These are phyloP conservation scores for Rhadina sibilatrix DNA, from an alignment of 2,113 vertebrate species.

Conservation along the genomic window DNA sequence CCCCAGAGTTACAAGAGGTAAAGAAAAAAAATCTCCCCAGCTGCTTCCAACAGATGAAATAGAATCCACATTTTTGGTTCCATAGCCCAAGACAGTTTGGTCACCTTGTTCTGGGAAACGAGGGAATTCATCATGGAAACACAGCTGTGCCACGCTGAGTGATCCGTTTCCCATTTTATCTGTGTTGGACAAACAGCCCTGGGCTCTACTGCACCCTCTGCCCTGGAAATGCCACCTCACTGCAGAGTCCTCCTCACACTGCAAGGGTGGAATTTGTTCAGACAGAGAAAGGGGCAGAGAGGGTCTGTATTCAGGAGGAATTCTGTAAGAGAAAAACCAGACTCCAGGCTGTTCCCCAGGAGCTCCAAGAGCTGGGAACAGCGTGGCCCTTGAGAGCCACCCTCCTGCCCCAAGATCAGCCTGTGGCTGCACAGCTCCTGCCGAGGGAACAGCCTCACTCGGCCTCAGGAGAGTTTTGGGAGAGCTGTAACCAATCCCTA, in stretches of 20 bases:
- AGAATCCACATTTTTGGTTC: too few relatives aligned
- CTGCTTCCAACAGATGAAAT: too few relatives aligned
- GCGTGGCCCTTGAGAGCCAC: rapidly evolving
- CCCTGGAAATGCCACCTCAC: neutral
- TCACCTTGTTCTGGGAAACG: neutral
- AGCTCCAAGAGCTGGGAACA: neutral
- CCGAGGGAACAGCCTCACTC: neutral
- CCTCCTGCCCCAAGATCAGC: neutral
- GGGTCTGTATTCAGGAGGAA: neutral
- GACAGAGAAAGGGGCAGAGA: neutral
- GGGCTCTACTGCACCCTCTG: neutral
- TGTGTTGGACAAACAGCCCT: neutral
- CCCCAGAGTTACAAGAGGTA: too few relatives aligned
- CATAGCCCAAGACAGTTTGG: neutral
- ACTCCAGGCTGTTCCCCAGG: neutral
- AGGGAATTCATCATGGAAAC: neutral
- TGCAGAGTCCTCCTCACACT: neutral
- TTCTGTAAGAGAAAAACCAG: neutral
- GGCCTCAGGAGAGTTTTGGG: neutral
- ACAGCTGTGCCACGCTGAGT: rapidly evolving
- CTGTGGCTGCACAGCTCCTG: neutral
- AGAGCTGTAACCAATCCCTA: neutral
- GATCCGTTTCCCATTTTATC: too few relatives aligned
- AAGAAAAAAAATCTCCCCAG: too few relatives aligned
- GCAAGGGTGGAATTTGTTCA: neutral